These are phyloP conservation scores for Pogona vitticeps DNA, from an alignment of 2,113 vertebrate species.

Conservation along the genomic window DNA sequence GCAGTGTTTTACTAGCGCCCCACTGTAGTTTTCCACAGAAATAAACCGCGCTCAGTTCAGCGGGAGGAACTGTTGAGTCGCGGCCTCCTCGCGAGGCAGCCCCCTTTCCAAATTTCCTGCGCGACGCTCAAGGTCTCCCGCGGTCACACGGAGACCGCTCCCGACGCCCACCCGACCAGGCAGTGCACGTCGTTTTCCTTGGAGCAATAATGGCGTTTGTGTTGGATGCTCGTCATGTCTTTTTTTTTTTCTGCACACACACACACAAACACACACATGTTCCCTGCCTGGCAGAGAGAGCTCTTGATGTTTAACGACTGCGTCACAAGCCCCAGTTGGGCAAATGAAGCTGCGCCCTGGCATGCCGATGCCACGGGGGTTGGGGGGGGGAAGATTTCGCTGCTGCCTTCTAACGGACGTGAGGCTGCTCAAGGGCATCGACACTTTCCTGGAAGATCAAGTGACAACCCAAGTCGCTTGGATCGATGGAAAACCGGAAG, in stretches of 20 bases:
- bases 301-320: neutral
- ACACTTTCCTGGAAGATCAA: neutral
- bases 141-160: neutral
- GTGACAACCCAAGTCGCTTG: too few relatives aligned
- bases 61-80: neutral
- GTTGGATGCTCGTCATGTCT: neutral
- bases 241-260: neutral
- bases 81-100: too few relatives aligned
- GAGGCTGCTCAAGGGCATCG: neutral
- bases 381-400: too few relatives aligned
- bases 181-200: neutral
- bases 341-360: neutral
- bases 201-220: too few relatives aligned
- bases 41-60: neutral
- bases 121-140: neutral
- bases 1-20: too few relatives aligned
- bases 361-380: too few relatives aligned
- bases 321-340: neutral
- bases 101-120: neutral
- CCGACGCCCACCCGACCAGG: neutral
- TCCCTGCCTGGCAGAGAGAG: neutral
- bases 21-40: too few relatives aligned
- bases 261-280: neutral
- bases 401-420: neutral
- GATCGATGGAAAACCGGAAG: too few relatives aligned